These are phyloP conservation scores for Eutolmus rufibarbis DNA, from an alignment of 2,888 invertebrate genomes.

Conservation along the genomic window DNA sequence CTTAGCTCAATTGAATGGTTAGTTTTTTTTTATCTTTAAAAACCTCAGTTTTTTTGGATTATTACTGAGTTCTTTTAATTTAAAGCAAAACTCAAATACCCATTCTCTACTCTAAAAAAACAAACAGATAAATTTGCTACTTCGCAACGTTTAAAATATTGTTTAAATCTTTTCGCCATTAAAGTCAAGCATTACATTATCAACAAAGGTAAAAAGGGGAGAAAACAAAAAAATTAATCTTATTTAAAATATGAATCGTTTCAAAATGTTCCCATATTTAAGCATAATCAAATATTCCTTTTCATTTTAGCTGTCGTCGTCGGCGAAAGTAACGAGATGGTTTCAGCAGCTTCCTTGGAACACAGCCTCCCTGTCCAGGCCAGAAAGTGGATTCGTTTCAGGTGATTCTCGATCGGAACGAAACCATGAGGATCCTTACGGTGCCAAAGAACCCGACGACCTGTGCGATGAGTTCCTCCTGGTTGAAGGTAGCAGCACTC, in stretches of 20 bases:
- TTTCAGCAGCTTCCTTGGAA: constrained; percentile 72
- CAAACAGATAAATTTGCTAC: too few relatives aligned
- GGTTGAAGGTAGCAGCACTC: constrained; percentile 72
- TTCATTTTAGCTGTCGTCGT: constrained; percentile 71
- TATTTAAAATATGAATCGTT: not conserved
- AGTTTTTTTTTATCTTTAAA: too few relatives aligned
- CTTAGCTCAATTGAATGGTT: too few relatives aligned
- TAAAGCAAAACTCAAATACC: too few relatives aligned
- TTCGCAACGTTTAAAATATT: too few relatives aligned
- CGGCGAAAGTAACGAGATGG: constrained; percentile 83
- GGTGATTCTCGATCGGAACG: constrained; percentile 68
- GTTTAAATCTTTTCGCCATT: too few relatives aligned
- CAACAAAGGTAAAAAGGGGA: too few relatives aligned
- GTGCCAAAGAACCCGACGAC: constrained; percentile 59
- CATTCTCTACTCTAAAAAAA: too few relatives aligned
- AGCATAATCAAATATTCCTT: constrained; percentile 42
- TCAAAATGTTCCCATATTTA: not conserved
- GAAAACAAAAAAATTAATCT: not conserved
- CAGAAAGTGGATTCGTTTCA: constrained; percentile 80
- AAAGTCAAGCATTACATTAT: too few relatives aligned
- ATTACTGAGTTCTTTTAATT: too few relatives aligned
- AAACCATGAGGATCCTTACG: constrained; percentile 63
- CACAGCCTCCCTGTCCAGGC: constrained; percentile 71
- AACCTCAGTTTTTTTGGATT: too few relatives aligned
- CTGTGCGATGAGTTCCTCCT: constrained; percentile 70